Evolutionary conservation across 2,888 invertebrate genomes (phyloP).

Genomic region (Furcula furcula): DNA sequence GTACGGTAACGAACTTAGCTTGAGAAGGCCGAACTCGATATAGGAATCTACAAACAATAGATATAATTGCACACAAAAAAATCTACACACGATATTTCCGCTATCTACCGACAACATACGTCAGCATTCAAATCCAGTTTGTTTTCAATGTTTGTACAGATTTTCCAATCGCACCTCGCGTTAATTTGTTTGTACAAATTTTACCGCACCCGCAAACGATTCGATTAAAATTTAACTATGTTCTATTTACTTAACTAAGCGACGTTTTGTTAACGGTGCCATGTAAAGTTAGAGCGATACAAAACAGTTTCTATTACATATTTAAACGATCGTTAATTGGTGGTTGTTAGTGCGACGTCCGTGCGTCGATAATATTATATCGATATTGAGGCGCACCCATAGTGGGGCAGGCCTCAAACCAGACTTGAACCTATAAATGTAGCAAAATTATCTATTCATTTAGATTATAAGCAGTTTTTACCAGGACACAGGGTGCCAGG

Average conservation of each 20-base stretch:
- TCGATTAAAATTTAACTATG: slow-evolving; percentile 63
- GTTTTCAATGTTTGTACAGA: slow-evolving; percentile 60
- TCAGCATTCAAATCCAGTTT: slow-evolving; percentile 54
- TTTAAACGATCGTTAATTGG: slow-evolving; percentile 24
- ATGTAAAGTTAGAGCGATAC: slow-evolving; percentile 32
- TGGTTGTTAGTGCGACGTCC: slow-evolving; percentile 15
- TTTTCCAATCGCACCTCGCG: slow-evolving; percentile 66
- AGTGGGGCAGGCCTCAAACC: too few relatives aligned
- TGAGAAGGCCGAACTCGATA: not conserved
- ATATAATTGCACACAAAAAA: slow-evolving; percentile 9
- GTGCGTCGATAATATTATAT: slow-evolving; percentile 2
- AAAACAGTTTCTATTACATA: slow-evolving; percentile 18
- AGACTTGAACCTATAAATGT: too few relatives aligned
- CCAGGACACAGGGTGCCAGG: too few relatives aligned
- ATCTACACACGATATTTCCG: slow-evolving; percentile 14
- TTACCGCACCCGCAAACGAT: slow-evolving; percentile 56
- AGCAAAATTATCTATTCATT: too few relatives aligned
- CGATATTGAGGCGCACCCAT: not conserved
- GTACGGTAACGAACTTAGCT: too few relatives aligned
- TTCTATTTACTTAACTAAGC: slow-evolving; percentile 43
- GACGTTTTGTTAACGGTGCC: slow-evolving; percentile 30
- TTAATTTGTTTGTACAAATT: slow-evolving; percentile 72
- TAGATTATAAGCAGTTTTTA: too few relatives aligned
- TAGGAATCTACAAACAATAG: slow-evolving; percentile 5
- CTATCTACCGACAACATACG: slow-evolving; percentile 20